Evolutionary conservation across 2,113 vertebrate species (phyloP).

Genomic region (Girardinichthys multiradiatus): DNA sequence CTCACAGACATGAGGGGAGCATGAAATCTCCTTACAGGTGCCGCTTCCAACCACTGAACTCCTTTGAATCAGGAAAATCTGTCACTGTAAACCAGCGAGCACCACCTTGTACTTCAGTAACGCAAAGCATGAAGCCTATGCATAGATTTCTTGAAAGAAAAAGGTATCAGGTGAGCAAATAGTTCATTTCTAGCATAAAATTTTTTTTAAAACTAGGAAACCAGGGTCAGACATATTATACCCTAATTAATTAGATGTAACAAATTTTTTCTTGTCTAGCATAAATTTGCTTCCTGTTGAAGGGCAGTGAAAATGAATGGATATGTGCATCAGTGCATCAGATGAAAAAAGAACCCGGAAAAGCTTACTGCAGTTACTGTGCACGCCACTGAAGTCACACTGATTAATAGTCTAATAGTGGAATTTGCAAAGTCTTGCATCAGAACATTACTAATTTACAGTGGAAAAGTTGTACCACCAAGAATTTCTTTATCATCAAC

Average conservation of each 20-base stretch:
- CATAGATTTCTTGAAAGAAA: no score
- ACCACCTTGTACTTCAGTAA: constrained; percentile 2
- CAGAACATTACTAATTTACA: background rate
- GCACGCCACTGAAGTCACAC: background rate
- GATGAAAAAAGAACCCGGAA: background rate
- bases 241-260: no score
- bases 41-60: background rate
- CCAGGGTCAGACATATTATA: no score
- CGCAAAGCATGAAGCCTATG: background rate
- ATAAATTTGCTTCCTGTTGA: no score
- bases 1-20: constrained; percentile 13
- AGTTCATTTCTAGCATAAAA: no score
- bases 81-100: background rate
- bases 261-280: no score
- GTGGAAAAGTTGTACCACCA: no score
- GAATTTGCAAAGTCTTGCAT: background rate
- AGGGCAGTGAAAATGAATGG: constrained; percentile 11
- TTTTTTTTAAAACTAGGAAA: no score
- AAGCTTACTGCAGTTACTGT: background rate
- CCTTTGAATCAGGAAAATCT: constrained; percentile 24
- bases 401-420: background rate
- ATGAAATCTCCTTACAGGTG: constrained; percentile 17
- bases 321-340: constrained; percentile 13
- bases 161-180: no score
- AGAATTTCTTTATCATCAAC: no score